Evolutionary conservation across 2,797 vertebrate genomes (phyloP).

Genomic region (Characodon lateralis): DNA sequence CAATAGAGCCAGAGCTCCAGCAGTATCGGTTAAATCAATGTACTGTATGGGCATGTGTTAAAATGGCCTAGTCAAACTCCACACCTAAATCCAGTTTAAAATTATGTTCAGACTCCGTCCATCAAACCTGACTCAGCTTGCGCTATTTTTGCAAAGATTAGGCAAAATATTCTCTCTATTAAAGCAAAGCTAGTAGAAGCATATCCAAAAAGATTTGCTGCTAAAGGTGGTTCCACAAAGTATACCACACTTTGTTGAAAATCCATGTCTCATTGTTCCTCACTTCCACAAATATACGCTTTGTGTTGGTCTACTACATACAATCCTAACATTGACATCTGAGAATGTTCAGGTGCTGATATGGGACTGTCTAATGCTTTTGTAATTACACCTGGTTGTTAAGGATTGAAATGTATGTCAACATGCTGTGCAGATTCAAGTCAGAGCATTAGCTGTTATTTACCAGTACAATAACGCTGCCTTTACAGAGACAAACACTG

Average conservation of each 20-base stretch:
- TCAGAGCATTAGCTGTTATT: slow-evolving; percentile 2
- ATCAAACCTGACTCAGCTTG: not conserved
- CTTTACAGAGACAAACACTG: slow-evolving; percentile 68
- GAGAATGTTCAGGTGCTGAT: not conserved
- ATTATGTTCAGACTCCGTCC: not conserved
- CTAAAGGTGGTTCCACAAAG: too few relatives aligned
- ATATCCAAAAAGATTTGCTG: too few relatives aligned
- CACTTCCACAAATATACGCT: not conserved
- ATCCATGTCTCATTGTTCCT: not conserved
- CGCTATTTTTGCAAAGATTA: not conserved
- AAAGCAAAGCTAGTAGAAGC: too few relatives aligned
- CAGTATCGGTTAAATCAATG: not conserved
- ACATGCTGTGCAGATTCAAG: not conserved
- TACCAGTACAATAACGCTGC: slow-evolving; percentile 37
- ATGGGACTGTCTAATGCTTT: slow-evolving; percentile 13
- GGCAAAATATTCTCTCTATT: too few relatives aligned
- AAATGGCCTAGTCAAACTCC: not conserved
- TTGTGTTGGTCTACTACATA: not conserved
- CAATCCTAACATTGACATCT: not conserved
- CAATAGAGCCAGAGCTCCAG: not conserved
- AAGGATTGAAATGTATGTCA: slow-evolving; percentile 27
- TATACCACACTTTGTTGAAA: too few relatives aligned
- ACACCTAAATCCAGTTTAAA: not conserved
- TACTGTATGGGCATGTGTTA: not conserved
- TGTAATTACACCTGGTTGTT: slow-evolving; percentile 41